Base-by-base conservation (phyloP, 1,140 invertebrate genomes). In the Lutraria rhynchaena region DNA sequence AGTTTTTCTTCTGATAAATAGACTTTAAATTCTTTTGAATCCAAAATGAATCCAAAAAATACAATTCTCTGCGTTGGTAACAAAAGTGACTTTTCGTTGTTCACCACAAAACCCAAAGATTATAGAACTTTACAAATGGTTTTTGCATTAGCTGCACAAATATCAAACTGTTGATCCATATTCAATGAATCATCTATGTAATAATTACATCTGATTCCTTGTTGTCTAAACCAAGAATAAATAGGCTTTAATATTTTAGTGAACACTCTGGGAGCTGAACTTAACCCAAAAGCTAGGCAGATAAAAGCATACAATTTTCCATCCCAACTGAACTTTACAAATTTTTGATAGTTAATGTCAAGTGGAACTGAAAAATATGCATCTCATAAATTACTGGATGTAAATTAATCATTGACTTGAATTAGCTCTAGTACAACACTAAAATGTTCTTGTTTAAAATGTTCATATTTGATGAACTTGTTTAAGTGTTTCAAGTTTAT, bases 111-210 rank as follows among this genome's bases (percentile, higher is more conserved):
- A 13, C 76, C 60, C 46, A 75, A 80, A 15, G 57, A 55, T 19
- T 57, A 41, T 17, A 85, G 27, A n/a, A 24, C 37, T 44, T 82
- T 15, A 19, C n/a, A 5, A 33, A 75, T 49, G 24, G 51, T 49
- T 1, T 29, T 4, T 29, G 77, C 37, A 57, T 81, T 58, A 19
- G 41, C 24, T 33, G n/a, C 31, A 49, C 73, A 82, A 15, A 55
- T 27, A 9, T 19, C 17, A 24, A 22, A 49, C 41, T 70, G 22
- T 60, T 70, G 57, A 55, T 67, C 55, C 74, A 75, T 69, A 31
- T 73, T 55, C 1, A 85, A 44, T 19, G 83, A 82, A 67, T 85
- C 83, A 74, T 82, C 78, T 29, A 82, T 85, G 49, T 85, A 82
- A 60, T 82, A 83, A 22, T 29, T 31, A 73, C 44, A 46, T 9